phyloP scores from a whole-genome alignment of 2,888 invertebrate species.

The Folsomia manolachei region DNA sequence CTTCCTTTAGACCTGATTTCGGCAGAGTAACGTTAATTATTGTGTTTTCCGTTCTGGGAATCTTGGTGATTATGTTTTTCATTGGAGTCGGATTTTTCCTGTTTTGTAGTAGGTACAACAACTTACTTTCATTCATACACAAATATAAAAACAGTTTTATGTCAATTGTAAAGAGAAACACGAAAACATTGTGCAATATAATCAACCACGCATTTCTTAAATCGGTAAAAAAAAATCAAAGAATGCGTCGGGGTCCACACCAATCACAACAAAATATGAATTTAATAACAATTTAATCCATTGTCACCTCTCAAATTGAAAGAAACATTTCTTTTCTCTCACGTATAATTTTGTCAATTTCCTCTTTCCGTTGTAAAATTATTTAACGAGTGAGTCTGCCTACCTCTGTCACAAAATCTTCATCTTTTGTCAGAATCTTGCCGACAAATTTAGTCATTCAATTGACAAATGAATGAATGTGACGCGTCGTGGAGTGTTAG shows the following conservation, averaged over 20 bases:
- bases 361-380: neutral
- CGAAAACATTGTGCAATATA: no score
- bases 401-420: no score
- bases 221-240: no score
- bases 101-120: slow-evolving; percentile 12
- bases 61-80: slow-evolving; percentile 14
- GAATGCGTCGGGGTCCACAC: no score
- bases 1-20: slow-evolving; percentile 14
- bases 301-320: neutral
- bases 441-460: neutral
- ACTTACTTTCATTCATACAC: no score
- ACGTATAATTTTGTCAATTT: neutral
- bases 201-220: no score
- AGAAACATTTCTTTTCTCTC: neutral
- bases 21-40: slow-evolving; percentile 17
- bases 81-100: slow-evolving; percentile 20
- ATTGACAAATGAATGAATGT: neutral
- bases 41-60: slow-evolving; percentile 6
- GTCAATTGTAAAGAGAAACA: no score
- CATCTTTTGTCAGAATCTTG: no score
- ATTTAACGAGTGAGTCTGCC: neutral
- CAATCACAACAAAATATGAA: no score
- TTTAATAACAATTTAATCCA: neutral
- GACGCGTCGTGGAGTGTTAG: no score
- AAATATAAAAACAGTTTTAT: no score